phyloP scores from a whole-genome alignment of 2,113 vertebrate species.

The Varanus komodoensis region DNA sequence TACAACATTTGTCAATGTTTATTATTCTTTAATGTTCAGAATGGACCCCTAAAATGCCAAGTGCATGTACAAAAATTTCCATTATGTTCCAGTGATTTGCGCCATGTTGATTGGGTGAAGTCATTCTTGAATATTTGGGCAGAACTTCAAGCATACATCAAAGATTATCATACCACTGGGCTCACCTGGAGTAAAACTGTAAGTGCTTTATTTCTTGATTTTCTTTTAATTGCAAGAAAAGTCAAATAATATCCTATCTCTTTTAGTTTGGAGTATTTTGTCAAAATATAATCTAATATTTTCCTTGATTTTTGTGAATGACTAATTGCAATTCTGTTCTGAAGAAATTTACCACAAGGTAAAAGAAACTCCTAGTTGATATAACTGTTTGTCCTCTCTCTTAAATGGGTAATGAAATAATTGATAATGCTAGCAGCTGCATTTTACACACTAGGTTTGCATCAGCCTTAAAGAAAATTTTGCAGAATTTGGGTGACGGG shows the following conservation, averaged over 20 bases:
- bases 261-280: neutral
- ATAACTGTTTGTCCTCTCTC: neutral
- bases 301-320: neutral
- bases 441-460: neutral
- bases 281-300: neutral
- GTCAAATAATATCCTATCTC: neutral
- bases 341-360: neutral
- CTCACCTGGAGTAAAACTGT: slow-evolving; percentile 93
- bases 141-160: slow-evolving; percentile 93
- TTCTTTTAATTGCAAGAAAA: neutral
- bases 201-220: slow-evolving; percentile 71
- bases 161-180: slow-evolving; percentile 92
- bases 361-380: neutral
- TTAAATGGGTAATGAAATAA: neutral
- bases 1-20: neutral
- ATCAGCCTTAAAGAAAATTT: neutral
- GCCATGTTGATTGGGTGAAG: slow-evolving; percentile 95
- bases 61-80: slow-evolving; percentile 3
- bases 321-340: neutral
- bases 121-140: slow-evolving; percentile 95
- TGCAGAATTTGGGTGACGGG: neutral
- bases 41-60: neutral
- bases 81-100: slow-evolving; percentile 83
- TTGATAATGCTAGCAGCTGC: neutral
- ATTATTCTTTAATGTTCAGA: neutral